Percentiles rank a stretch among this genome's conserved stretches.
These are phyloP conservation scores for Cairina moschata DNA, from an alignment of 2,113 vertebrate genomes.

Conservation along the genomic window DNA sequence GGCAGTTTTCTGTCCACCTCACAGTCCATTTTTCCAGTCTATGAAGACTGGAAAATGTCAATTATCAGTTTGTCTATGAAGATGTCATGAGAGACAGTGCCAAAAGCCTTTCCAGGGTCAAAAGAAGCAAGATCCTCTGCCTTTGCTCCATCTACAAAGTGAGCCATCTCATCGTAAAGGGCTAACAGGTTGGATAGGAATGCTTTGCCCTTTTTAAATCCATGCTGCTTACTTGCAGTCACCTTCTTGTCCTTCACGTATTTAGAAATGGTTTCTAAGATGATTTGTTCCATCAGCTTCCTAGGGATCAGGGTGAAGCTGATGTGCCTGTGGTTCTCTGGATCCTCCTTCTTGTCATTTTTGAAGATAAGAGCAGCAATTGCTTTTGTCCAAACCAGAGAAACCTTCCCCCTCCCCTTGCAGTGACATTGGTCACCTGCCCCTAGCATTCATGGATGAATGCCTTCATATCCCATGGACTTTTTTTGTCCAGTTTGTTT, in stretches of 20 bases:
- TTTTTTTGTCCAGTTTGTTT: background rate
- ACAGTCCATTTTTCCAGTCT: fast-evolving
- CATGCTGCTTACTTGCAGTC: background rate
- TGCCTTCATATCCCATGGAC: background rate
- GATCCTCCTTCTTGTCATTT: background rate
- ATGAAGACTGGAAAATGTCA: no score
- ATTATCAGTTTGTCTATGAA: background rate
- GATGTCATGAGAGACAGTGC: background rate
- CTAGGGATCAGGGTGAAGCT: background rate
- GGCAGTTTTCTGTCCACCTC: background rate
- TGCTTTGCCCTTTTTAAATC: background rate
- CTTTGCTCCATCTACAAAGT: background rate
- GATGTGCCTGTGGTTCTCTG: background rate
- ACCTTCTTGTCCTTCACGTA: background rate
- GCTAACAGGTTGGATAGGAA: background rate
- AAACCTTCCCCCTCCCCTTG: background rate
- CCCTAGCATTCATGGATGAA: background rate
- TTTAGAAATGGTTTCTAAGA: background rate
- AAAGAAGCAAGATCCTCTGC: background rate
- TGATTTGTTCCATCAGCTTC: background rate
- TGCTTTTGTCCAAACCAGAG: background rate
- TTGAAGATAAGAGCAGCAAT: background rate
- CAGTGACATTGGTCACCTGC: background rate
- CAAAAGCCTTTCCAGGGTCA: background rate
- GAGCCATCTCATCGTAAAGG: background rate